Evolutionary conservation across 2,888 invertebrate genomes (phyloP).

Genomic region (Aelia acuminata): DNA sequence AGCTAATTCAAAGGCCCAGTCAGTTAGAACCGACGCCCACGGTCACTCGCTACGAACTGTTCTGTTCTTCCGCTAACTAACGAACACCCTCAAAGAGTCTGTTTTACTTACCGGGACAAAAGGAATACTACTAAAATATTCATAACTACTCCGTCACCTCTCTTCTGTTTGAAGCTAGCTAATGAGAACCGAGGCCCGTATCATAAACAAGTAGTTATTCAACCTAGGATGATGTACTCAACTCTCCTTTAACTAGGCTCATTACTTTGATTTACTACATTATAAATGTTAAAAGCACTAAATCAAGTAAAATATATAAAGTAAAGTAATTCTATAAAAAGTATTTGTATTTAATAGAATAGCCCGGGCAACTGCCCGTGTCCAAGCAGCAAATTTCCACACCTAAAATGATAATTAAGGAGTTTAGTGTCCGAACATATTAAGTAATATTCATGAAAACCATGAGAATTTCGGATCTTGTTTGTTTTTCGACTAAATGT

Average conservation of each 20-base stretch:
- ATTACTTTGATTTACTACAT: neutral
- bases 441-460: too few relatives aligned
- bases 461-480: too few relatives aligned
- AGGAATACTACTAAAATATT: neutral
- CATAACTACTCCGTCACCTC: neutral
- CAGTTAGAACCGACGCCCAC: slow-evolving; percentile 26
- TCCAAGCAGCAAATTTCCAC: too few relatives aligned
- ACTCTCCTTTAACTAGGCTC: neutral
- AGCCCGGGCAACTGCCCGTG: too few relatives aligned
- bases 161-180: neutral
- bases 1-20: slow-evolving; percentile 13
- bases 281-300: too few relatives aligned
- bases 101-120: neutral
- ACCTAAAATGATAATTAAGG: too few relatives aligned
- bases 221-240: neutral
- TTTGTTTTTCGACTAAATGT: too few relatives aligned
- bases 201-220: neutral
- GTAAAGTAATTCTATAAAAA: too few relatives aligned
- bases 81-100: neutral
- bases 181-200: neutral
- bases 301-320: too few relatives aligned
- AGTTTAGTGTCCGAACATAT: too few relatives aligned
- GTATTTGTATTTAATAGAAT: too few relatives aligned
- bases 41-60: neutral
- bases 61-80: slow-evolving; percentile 19